phyloP scores from a whole-genome alignment of 2,888 invertebrate genomes.

The Pandemis corylana region DNA sequence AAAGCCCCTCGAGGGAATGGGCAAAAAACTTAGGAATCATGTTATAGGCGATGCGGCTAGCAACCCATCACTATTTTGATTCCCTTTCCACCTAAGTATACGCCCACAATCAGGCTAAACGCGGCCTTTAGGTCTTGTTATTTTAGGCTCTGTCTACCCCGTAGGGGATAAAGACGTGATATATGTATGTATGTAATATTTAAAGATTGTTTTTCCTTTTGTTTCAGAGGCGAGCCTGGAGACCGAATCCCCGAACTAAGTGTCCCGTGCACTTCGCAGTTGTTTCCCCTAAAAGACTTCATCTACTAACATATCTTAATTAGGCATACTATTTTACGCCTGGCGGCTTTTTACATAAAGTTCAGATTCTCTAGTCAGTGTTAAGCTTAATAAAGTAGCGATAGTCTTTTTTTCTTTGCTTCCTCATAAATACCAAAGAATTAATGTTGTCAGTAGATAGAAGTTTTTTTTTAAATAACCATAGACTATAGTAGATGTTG shows the following conservation, averaged over 20 bases:
- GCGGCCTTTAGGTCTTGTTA: no score
- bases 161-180: no score
- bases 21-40: no score
- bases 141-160: no score
- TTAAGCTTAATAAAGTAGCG: slow-evolving; percentile 37
- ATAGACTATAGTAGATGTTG: slow-evolving; percentile 18
- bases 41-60: no score
- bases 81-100: no score
- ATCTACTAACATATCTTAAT: slow-evolving; percentile 66
- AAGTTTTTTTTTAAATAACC: slow-evolving; percentile 13
- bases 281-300: slow-evolving; percentile 54
- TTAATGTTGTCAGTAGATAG: slow-evolving; percentile 53
- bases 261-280: slow-evolving; percentile 25
- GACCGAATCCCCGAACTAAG: slow-evolving; percentile 61
- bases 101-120: no score
- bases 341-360: slow-evolving; percentile 35
- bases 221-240: slow-evolving; percentile 70
- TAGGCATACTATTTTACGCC: slow-evolving; percentile 29
- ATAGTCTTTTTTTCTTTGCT: slow-evolving; percentile 16
- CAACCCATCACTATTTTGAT: no score
- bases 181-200: no score
- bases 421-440: slow-evolving; percentile 38
- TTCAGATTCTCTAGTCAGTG: slow-evolving; percentile 33
- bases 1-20: no score
- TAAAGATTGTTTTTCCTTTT: slow-evolving; percentile 5